Conservation (phyloP, 2,113 vertebrate genomes). For the Anolis sagrei region DNA sequence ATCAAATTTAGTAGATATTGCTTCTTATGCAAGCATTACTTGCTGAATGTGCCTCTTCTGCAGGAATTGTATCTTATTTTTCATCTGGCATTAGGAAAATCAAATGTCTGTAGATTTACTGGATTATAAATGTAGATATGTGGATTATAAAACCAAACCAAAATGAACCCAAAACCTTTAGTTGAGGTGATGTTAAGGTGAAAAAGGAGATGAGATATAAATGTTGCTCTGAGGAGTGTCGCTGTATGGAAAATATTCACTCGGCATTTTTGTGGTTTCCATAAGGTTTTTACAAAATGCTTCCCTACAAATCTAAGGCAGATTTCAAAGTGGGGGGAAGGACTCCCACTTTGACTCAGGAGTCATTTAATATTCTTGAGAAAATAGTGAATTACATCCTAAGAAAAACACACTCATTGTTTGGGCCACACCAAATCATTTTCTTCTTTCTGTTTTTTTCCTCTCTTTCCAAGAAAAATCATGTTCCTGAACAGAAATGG, state of each 20-base stretch:
- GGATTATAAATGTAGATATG: not conserved
- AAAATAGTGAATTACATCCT: constrained; percentile 57
- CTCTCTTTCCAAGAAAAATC: constrained; percentile 6
- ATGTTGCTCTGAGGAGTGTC: not conserved
- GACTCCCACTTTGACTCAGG: constrained; percentile 44
- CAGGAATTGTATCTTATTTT: no score
- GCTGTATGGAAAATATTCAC: constrained; percentile 3
- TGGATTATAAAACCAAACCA: not conserved
- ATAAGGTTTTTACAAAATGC: constrained; percentile 10
- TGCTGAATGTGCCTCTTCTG: no score
- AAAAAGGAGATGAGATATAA: not conserved
- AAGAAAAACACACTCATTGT: constrained; percentile 40
- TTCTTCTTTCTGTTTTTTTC: not conserved
- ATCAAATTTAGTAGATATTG: no score
- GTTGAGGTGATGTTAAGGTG: constrained; percentile 20
- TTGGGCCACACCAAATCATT: constrained; percentile 49
- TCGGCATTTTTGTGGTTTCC: constrained; percentile 17
- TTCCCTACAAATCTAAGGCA: constrained; percentile 34
- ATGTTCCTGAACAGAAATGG: not conserved
- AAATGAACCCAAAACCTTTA: not conserved
- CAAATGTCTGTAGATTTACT: not conserved
- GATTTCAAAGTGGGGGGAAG: constrained; percentile 31
- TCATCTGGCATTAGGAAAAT: not conserved
- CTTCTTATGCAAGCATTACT: no score
- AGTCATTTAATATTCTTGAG: constrained; percentile 34